phyloP scores from a whole-genome alignment of 2,888 invertebrate genomes.

The Chrysina gloriosa region DNA sequence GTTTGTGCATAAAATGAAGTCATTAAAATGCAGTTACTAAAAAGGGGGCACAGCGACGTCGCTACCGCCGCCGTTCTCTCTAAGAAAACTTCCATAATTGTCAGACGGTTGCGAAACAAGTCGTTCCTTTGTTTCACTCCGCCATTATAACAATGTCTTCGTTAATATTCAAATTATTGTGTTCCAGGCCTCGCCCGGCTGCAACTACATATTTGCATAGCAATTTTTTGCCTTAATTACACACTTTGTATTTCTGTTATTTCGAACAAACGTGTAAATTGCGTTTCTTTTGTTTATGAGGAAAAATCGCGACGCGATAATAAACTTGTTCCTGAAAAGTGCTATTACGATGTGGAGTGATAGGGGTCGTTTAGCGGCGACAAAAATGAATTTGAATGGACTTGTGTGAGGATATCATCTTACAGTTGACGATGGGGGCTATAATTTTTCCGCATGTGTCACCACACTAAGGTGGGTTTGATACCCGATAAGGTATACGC shows the following conservation, averaged over 20 bases:
- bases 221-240: not conserved
- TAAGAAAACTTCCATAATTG: constrained; percentile 6
- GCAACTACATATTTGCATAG: not conserved
- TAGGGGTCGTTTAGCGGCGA: too few species aligned
- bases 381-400: too few species aligned
- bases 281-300: not conserved
- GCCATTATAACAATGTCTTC: constrained; percentile 1
- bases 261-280: not conserved
- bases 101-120: not conserved
- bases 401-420: too few species aligned
- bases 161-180: constrained; percentile 22
- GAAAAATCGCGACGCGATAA: not conserved
- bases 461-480: too few species aligned
- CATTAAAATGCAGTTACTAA: constrained; percentile 24
- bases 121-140: not conserved
- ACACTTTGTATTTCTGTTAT: not conserved
- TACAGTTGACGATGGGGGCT: too few species aligned
- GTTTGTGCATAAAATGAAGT: constrained; percentile 20
- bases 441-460: too few species aligned
- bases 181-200: not conserved
- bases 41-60: not conserved
- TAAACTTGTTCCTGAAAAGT: not conserved
- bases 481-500: too few species aligned
- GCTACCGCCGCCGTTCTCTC: not conserved
- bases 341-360: not conserved